phyloP scores from a whole-genome alignment of 2,113 vertebrate genomes.

The Halcyon malimbica region DNA sequence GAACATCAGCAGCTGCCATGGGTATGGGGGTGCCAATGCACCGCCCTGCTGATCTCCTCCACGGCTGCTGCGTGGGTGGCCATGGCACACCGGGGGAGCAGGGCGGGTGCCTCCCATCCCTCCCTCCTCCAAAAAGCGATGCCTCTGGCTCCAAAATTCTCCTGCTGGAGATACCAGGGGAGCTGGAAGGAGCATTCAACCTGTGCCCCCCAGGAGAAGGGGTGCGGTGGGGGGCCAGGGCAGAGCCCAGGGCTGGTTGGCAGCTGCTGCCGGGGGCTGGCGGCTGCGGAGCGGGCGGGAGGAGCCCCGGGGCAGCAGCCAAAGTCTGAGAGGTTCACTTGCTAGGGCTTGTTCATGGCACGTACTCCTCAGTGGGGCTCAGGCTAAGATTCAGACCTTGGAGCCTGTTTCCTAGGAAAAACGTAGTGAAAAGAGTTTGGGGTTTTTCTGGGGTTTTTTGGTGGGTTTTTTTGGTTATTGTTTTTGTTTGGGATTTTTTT shows the following conservation, averaged over 20 bases:
- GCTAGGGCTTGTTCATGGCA: constrained; percentile 7
- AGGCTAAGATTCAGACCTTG: not conserved
- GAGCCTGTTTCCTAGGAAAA: not conserved
- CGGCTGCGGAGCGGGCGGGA: not conserved
- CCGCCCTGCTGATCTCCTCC: not conserved
- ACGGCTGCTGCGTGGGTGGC: not conserved
- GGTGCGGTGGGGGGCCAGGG: not conserved
- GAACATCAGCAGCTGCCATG: not conserved
- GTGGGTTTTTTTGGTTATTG: too few relatives aligned
- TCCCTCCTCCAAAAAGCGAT: not conserved
- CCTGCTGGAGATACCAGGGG: fast-evolving
- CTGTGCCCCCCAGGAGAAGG: not conserved
- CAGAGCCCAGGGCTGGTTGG: not conserved
- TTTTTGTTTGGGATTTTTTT: too few relatives aligned
- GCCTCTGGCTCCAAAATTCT: not conserved
- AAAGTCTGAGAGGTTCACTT: not conserved
- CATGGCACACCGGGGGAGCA: fast-evolving
- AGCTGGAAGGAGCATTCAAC: not conserved
- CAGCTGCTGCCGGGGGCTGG: not conserved
- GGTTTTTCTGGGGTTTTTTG: too few relatives aligned
- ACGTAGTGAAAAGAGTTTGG: not conserved
- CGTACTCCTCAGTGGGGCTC: not conserved
- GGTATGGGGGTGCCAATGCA: not conserved
- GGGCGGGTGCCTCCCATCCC: not conserved
- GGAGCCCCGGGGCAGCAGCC: not conserved